Percentiles rank a stretch among this genome's conserved stretches.
These are phyloP conservation scores for Octonoba sinensis DNA, from an alignment of 2,888 invertebrate species.

Conservation along the genomic window DNA sequence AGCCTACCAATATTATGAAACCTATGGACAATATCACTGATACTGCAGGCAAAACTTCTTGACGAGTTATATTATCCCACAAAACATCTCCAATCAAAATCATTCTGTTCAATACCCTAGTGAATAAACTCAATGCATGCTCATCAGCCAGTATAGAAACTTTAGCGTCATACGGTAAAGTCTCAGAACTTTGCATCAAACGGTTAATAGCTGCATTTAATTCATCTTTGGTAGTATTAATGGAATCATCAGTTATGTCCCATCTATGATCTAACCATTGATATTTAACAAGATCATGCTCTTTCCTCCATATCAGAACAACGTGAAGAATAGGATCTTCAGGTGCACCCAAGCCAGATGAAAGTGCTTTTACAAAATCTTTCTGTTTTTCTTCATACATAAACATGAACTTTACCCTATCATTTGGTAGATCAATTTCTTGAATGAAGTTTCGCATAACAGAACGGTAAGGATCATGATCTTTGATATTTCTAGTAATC, in stretches of 20 bases:
- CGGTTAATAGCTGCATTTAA: constrained; percentile 81
- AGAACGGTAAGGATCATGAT: constrained; percentile 78
- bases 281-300: constrained; percentile 87
- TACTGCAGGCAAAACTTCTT: constrained; percentile 83
- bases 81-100: constrained; percentile 80
- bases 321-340: constrained; percentile 81
- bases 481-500: constrained; percentile 76
- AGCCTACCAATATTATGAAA: constrained; percentile 84
- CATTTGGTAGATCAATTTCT: constrained; percentile 72
- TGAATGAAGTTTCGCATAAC: constrained; percentile 81
- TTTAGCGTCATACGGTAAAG: constrained; percentile 83
- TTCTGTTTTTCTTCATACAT: constrained; percentile 85
- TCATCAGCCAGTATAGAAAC: constrained; percentile 80
- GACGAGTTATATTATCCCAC: constrained; percentile 80
- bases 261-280: constrained; percentile 85
- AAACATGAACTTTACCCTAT: constrained; percentile 79
- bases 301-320: constrained; percentile 91
- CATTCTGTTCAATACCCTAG: constrained; percentile 78
- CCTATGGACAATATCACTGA: constrained; percentile 84
- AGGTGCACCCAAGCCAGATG: constrained; percentile 72
- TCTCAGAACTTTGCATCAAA: constrained; percentile 81
- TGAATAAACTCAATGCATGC: constrained; percentile 81
- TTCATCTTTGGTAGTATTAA: constrained; percentile 73
- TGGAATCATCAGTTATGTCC: constrained; percentile 71
- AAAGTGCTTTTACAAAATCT: constrained; percentile 83